Conservation (phyloP, 1,140 invertebrate species). For the Luehdorfia chinensis region DNA sequence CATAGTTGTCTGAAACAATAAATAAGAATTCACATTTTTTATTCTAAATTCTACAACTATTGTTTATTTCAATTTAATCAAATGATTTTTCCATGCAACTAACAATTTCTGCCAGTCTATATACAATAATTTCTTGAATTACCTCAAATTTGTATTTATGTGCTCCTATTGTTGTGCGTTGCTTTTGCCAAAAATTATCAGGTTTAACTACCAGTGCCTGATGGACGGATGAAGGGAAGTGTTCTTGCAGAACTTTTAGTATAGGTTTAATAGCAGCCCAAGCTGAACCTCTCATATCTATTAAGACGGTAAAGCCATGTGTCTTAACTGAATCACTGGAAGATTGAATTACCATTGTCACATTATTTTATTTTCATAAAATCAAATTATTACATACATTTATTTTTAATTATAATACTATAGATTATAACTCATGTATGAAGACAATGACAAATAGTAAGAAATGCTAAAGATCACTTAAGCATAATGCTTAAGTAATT, state of each 20-base stretch:
- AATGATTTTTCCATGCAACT: no score
- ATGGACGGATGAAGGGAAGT: conserved; percentile 93
- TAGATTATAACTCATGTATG: no score
- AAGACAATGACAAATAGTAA: neutral
- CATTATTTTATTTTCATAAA: conserved; percentile 18
- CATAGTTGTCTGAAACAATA: conserved; percentile 91
- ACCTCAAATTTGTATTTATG: conserved; percentile 99
- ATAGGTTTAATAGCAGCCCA: conserved; percentile 98
- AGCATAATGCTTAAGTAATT: neutral
- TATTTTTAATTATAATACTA: no score
- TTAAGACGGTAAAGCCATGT: conserved; percentile 94
- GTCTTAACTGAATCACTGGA: conserved; percentile 93
- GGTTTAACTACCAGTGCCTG: conserved; percentile 98
- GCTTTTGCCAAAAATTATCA: conserved; percentile 99
- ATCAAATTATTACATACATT: no score
- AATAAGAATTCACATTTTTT: conserved; percentile 8
- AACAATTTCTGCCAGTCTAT: no score
- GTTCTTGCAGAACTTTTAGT: conserved; percentile 96
- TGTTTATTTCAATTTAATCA: no score
- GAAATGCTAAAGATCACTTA: no score
- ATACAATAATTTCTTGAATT: conserved; percentile 62
- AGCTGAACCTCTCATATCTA: conserved; percentile 95
- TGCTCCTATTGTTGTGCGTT: conserved; percentile 96
- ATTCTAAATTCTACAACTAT: neutral
- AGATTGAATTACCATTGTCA: conserved; percentile 67